phyloP scores from a whole-genome alignment of 2,797 vertebrate genomes.

The Gallirallus australis region DNA sequence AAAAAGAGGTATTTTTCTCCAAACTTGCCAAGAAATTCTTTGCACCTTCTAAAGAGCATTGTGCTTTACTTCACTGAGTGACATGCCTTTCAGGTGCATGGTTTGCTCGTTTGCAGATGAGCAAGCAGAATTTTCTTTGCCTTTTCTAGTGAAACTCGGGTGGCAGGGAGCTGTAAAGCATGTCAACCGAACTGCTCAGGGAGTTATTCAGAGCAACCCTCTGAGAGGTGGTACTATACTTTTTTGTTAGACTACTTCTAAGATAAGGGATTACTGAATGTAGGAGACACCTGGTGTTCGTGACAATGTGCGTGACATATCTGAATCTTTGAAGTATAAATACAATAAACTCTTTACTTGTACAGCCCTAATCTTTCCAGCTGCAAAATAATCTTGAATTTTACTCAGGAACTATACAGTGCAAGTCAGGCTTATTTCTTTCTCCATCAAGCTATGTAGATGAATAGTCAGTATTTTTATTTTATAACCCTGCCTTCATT shows the following conservation, averaged over 20 bases:
- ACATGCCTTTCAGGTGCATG: neutral
- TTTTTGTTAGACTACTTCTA: neutral
- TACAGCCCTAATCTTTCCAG: neutral
- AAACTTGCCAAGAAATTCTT: neutral
- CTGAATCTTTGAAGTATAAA: neutral
- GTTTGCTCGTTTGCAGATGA: neutral
- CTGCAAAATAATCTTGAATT: neutral
- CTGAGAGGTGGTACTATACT: neutral
- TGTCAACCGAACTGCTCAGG: neutral
- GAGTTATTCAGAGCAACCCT: neutral
- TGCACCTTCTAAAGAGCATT: neutral
- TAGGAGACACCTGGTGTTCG: neutral
- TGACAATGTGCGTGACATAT: neutral
- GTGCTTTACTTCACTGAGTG: neutral
- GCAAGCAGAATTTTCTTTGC: neutral
- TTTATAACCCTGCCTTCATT: neutral
- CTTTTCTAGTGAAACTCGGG: neutral
- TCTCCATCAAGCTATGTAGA: rapidly evolving
- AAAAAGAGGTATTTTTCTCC: neutral
- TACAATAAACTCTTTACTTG: neutral
- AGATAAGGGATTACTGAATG: neutral
- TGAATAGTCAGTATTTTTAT: neutral
- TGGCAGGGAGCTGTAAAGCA: neutral
- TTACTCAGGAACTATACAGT: neutral
- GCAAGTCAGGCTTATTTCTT: neutral